phyloP scores from a whole-genome alignment of 2,113 vertebrate genomes.

The Leucopsar rothschildi region DNA sequence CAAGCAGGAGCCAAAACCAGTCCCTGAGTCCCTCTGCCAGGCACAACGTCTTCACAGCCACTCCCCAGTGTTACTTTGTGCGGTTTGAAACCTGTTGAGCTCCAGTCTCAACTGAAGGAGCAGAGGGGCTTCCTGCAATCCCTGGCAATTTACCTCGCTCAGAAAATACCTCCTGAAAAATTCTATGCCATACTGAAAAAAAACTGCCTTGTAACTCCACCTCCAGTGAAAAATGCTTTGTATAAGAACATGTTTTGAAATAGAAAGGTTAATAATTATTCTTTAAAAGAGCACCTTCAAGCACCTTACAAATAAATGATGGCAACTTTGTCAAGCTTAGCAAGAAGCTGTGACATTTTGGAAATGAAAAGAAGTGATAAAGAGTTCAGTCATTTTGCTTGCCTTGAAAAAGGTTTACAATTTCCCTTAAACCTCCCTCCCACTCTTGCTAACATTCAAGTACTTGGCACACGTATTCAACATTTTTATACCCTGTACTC shows the following conservation, averaged over 20 bases:
- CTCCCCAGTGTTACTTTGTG: fast-evolving
- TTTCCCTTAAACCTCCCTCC: constrained; percentile 13
- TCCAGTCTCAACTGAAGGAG: not conserved
- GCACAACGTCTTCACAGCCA: fast-evolving
- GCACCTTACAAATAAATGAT: constrained; percentile 54
- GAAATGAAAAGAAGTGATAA: constrained; percentile 24
- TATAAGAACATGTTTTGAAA: not conserved
- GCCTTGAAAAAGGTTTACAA: constrained; percentile 9
- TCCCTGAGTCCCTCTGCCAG: not conserved
- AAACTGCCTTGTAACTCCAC: not conserved
- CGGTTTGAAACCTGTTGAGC: not conserved
- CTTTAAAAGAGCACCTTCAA: constrained; percentile 13
- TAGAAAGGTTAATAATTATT: constrained; percentile 26
- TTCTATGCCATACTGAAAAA: not conserved
- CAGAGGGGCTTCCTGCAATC: not conserved
- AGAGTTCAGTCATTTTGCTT: constrained; percentile 8
- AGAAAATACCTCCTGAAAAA: not conserved
- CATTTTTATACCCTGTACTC: not conserved
- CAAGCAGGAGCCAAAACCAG: not conserved
- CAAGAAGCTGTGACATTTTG: constrained; percentile 39
- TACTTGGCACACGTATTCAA: not conserved
- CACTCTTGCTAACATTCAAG: not conserved
- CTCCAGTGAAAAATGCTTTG: not conserved
- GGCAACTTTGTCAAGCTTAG: constrained; percentile 1
- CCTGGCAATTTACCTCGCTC: not conserved